Percentiles rank a stretch among this genome's conserved stretches.
Evolutionary conservation across 2,888 invertebrate species (phyloP).

Genomic region (Cylindroiulus punctatus): DNA sequence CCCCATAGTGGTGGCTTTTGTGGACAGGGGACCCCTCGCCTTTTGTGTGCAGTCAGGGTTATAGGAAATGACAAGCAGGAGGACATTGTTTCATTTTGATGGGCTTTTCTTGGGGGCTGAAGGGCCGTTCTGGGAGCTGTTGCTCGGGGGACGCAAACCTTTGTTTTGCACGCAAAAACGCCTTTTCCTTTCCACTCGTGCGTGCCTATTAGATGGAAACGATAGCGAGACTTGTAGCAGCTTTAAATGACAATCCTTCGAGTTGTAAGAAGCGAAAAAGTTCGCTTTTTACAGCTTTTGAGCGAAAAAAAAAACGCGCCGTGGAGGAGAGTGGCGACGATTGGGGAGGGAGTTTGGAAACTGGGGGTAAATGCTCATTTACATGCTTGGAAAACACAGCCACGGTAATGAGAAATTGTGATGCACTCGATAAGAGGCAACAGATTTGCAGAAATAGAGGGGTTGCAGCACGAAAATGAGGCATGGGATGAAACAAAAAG

Average conservation of each 20-base stretch:
- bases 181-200: not conserved
- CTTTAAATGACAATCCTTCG: slow-evolving; percentile 34
- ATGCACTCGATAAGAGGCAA: slow-evolving; percentile 15
- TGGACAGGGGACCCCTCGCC: not conserved
- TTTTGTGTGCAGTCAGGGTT: slow-evolving; percentile 34
- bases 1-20: slow-evolving; percentile 29
- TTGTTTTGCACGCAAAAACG: not conserved
- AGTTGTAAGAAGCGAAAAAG: not conserved
- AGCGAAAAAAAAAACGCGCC: not conserved
- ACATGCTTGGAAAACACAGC: slow-evolving; percentile 28
- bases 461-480: not conserved
- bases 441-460: not conserved
- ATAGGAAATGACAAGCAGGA: slow-evolving; percentile 37
- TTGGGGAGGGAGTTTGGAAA: not conserved
- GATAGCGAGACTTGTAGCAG: slow-evolving; percentile 37
- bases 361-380: not conserved
- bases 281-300: slow-evolving; percentile 14
- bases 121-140: not conserved
- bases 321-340: not conserved
- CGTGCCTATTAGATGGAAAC: slow-evolving; percentile 34
- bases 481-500: not conserved
- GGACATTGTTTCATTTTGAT: slow-evolving; percentile 38
- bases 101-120: not conserved
- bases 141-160: not conserved
- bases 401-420: slow-evolving; percentile 3